Conservation (phyloP, 2,797 vertebrate species). For the Morelia viridis region DNA sequence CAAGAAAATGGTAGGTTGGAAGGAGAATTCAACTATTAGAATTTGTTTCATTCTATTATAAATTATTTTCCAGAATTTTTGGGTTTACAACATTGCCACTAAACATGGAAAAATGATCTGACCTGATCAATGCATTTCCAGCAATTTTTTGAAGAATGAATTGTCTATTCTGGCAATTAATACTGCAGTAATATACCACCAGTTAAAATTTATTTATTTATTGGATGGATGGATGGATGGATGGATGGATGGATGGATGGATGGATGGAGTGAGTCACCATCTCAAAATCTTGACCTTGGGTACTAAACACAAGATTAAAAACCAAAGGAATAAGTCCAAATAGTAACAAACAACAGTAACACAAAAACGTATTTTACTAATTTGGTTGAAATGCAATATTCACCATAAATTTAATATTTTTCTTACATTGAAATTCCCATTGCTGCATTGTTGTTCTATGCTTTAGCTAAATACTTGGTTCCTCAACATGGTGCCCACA, state of each 20-base stretch:
- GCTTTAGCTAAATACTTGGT: neutral
- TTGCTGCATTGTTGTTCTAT: neutral
- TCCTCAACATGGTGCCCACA: neutral
- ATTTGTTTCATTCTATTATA: neutral
- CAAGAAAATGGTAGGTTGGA: neutral
- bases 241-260: neutral
- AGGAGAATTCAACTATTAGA: neutral
- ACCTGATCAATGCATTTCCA: neutral
- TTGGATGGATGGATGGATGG: neutral
- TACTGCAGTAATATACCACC: neutral
- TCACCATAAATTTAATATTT: neutral
- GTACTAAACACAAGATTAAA: neutral
- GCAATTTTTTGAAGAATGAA: neutral
- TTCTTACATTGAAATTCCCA: neutral
- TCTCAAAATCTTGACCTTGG: neutral
- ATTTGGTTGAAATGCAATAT: neutral
- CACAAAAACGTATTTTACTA: neutral
- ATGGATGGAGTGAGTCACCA: neutral
- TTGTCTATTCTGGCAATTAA: neutral
- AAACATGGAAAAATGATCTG: neutral
- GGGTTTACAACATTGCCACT: neutral
- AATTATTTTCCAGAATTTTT: neutral
- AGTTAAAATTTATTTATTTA: neutral
- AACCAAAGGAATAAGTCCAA: neutral
- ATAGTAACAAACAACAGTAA: neutral